Evolutionary conservation across 1,140 invertebrate genomes (phyloP).

Genomic region (Diachasma alloeum): DNA sequence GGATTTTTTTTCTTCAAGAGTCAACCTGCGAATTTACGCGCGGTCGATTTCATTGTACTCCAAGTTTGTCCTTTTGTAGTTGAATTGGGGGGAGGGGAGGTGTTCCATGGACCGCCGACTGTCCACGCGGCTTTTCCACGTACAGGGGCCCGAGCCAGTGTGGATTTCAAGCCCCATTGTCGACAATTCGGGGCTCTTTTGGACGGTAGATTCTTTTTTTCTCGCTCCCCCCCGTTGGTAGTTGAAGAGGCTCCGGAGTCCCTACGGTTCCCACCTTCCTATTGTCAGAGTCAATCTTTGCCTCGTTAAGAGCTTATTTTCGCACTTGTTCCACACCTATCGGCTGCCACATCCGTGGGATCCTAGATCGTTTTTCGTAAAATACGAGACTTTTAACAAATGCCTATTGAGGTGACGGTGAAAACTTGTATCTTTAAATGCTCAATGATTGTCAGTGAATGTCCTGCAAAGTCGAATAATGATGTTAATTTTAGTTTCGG

Average conservation of each 20-base stretch:
- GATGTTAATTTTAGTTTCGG: background rate
- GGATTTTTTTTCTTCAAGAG: constrained; percentile 33
- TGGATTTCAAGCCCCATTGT: constrained; percentile 55
- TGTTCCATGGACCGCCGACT: constrained; percentile 26
- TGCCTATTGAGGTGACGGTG: background rate
- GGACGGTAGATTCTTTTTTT: background rate
- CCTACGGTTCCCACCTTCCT: background rate
- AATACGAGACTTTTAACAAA: background rate
- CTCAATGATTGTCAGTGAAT: background rate
- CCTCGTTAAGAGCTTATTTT: constrained; percentile 65
- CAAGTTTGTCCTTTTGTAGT: constrained; percentile 36
- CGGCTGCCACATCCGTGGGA: background rate
- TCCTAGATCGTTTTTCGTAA: background rate
- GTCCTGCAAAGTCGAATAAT: background rate
- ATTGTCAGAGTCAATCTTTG: constrained; percentile 60
- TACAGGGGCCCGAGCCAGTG: constrained; percentile 32
- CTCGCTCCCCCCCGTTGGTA: background rate
- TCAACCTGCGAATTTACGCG: constrained; percentile 62
- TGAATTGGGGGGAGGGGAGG: constrained; percentile 25
- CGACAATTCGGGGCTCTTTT: constrained; percentile 29
- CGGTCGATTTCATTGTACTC: constrained; percentile 44
- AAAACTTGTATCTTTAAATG: background rate
- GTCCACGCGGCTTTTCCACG: constrained; percentile 26
- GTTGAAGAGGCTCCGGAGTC: background rate
- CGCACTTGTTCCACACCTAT: constrained; percentile 49